Conservation (phyloP, 2,888 invertebrate species). For the Leucoma salicis region DNA sequence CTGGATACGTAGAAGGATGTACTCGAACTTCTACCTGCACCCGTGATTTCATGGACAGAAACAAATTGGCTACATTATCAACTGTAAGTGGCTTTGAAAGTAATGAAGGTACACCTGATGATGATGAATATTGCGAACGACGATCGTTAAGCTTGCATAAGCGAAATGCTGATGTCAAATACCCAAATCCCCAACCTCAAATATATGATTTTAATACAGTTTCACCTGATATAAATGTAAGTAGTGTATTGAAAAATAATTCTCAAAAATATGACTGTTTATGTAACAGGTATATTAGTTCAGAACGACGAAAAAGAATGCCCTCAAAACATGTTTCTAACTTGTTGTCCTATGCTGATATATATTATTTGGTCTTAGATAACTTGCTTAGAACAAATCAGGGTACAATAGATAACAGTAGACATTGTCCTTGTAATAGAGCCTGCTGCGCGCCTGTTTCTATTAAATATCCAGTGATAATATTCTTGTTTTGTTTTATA, state of each 20-base stretch:
- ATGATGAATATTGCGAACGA: slow-evolving; percentile 71
- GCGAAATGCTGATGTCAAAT: slow-evolving; percentile 39
- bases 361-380: slow-evolving; percentile 22
- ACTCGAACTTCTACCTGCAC: slow-evolving; percentile 73
- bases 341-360: slow-evolving; percentile 15
- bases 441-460: slow-evolving; percentile 1
- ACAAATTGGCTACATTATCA: slow-evolving; percentile 45
- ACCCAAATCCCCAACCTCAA: neutral
- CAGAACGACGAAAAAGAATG: slow-evolving; percentile 34
- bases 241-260: slow-evolving; percentile 3
- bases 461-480: slow-evolving; percentile 10
- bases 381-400: slow-evolving; percentile 15
- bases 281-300: slow-evolving; percentile 33
- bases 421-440: slow-evolving; percentile 26
- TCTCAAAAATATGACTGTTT: slow-evolving; percentile 25
- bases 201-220: neutral
- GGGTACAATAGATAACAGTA: slow-evolving; percentile 3
- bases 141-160: slow-evolving; percentile 54
- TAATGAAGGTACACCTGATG: slow-evolving; percentile 24
- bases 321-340: neutral
- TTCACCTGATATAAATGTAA: neutral
- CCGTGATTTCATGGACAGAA: slow-evolving; percentile 61
- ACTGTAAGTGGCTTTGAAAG: slow-evolving; percentile 1
- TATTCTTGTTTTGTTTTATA: slow-evolving; percentile 6
- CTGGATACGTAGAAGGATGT: slow-evolving; percentile 71